A percentile compares a stretch with the other conserved stretches of the same genome.
These are phyloP conservation scores for Agriopis aurantiaria DNA, from an alignment of 2,888 invertebrate genomes.

Conservation along the genomic window DNA sequence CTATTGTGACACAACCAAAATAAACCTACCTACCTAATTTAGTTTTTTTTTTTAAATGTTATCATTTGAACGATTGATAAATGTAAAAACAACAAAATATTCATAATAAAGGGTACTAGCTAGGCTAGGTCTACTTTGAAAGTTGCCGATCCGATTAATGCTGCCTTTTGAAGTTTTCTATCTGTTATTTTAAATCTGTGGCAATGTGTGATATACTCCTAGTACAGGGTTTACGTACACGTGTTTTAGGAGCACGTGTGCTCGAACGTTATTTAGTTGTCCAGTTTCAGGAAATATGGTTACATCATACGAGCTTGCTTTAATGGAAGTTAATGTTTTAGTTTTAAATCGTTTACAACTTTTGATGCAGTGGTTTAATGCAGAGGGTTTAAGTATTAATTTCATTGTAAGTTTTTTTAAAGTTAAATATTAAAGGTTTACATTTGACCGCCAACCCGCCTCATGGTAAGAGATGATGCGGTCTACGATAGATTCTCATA, in stretches of 20 bases:
- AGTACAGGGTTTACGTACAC: slow-evolving; percentile 9
- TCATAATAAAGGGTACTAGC: neutral
- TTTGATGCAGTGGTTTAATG: slow-evolving; percentile 17
- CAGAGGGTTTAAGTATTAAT: neutral
- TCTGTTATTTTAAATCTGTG: neutral
- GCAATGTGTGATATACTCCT: slow-evolving; percentile 1
- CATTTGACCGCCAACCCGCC: too few relatives aligned
- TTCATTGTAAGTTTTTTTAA: neutral
- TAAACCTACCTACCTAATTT: too few relatives aligned
- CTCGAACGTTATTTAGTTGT: slow-evolving; percentile 44
- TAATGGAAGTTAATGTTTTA: slow-evolving; percentile 44
- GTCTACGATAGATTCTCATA: too few relatives aligned
- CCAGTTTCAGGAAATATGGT: slow-evolving; percentile 41
- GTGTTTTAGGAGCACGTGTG: slow-evolving; percentile 35
- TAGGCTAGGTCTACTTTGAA: neutral
- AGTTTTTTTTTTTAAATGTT: too few relatives aligned
- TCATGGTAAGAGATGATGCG: too few relatives aligned
- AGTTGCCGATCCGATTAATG: neutral
- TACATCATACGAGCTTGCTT: slow-evolving; percentile 36
- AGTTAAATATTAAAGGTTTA: too few relatives aligned
- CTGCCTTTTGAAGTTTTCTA: neutral
- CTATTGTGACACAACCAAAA: too few relatives aligned
- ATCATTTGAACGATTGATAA: too few relatives aligned
- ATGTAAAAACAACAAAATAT: neutral
- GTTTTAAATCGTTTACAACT: slow-evolving; percentile 38